A percentile compares a stretch with the other conserved stretches of the same genome.
phyloP scores from a whole-genome alignment of 2,113 vertebrate species.

The Sinosuthora webbiana region DNA sequence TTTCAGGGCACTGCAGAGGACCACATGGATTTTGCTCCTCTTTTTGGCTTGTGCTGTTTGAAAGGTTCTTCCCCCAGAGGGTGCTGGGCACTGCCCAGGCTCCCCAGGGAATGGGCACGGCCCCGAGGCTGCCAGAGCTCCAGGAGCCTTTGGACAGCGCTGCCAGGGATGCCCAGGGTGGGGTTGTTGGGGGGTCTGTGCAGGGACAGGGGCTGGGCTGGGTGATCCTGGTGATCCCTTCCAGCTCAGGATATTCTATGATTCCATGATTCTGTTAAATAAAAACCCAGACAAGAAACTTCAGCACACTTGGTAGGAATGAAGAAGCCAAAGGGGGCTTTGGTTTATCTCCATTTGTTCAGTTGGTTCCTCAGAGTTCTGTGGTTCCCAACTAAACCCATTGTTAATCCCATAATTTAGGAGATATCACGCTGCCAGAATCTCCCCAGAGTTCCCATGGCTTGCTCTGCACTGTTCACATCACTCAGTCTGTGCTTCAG shows the following conservation, averaged over 20 bases:
- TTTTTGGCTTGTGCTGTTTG: background rate
- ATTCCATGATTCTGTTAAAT: background rate
- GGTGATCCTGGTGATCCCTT: background rate
- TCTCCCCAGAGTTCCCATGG: background rate
- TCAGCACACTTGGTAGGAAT: background rate
- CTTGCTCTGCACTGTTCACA: background rate
- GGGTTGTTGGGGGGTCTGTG: background rate
- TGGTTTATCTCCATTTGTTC: background rate
- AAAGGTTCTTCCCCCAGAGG: background rate
- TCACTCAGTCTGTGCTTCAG: background rate
- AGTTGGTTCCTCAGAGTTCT: background rate
- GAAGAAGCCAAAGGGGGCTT: background rate
- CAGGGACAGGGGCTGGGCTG: rapidly evolving
- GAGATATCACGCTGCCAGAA: background rate
- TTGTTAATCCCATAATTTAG: background rate
- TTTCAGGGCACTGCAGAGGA: background rate
- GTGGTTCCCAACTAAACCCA: background rate
- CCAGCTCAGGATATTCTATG: rapidly evolving
- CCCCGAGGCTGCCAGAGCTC: background rate
- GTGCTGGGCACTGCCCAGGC: background rate
- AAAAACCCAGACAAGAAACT: background rate
- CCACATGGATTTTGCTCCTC: background rate
- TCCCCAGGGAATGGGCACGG: background rate
- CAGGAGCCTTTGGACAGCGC: background rate
- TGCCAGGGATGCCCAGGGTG: background rate